phyloP scores from a whole-genome alignment of 2,113 vertebrate species.

The Cephalopholis sonnerati region DNA sequence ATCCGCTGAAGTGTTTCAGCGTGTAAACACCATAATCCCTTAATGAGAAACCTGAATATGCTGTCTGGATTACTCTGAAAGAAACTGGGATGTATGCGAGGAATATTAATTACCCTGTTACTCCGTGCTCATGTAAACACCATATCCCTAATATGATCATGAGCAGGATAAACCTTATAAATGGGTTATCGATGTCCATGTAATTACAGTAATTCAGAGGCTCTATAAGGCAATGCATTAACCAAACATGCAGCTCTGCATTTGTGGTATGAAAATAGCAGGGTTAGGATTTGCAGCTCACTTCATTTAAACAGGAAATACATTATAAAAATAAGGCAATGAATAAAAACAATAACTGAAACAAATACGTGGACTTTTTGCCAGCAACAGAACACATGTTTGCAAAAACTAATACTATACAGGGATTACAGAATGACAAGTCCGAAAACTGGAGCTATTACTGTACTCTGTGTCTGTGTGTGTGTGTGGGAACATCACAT shows the following conservation, averaged over 20 bases:
- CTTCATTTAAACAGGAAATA: background rate
- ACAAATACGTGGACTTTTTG: background rate
- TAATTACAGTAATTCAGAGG: background rate
- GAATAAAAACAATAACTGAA: constrained; percentile 7
- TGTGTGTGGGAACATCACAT: constrained; percentile 24
- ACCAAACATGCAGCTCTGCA: constrained; percentile 15
- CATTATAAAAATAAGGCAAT: background rate
- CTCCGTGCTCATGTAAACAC: no score
- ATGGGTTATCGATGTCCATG: no score
- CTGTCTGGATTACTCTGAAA: no score
- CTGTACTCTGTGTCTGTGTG: background rate
- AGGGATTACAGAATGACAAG: background rate
- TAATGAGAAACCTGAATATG: no score
- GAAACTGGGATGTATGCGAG: no score
- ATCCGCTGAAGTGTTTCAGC: no score
- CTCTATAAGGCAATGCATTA: constrained; percentile 20
- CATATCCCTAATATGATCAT: no score
- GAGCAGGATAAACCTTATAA: no score
- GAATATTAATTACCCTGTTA: no score
- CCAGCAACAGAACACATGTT: constrained; percentile 7
- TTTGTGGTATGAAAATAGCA: background rate
- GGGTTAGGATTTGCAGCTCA: background rate
- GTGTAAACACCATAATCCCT: no score
- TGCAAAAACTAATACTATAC: constrained; percentile 6
- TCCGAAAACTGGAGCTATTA: background rate